Evolutionary conservation across 1,140 invertebrate genomes (phyloP), one percentile per base, ranked within the genome.

Genomic region (Planococcus citri): DNA sequence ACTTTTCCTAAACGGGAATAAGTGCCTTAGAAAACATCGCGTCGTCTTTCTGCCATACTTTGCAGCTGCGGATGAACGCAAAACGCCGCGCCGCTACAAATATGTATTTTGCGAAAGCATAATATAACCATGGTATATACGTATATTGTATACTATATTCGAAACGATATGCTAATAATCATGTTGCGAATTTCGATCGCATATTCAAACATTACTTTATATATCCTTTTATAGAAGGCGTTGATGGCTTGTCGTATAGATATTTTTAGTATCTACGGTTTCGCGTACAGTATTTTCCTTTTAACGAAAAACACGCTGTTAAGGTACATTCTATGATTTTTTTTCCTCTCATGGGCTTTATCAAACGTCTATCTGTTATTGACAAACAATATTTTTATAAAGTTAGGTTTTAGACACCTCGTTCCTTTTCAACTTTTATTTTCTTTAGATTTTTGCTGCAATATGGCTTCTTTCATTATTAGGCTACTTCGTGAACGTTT

Each of bases 181-280:
- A 17, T 51, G 41, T 51, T 51, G 17, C 41, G 41, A 51, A 51
- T 51, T 51, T 51, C 41, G 41, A 51, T 51, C 41, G 29, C 29
- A 51, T 51, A 51, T 51, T 51, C 41, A 51, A 51, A 51, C 17
- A 17, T 51, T 51, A 51, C 41, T 51, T 51, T 51, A 51, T 51
- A 51, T 51, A 51, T 17, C n/a, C 41, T 51, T 51, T 51, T 51
- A 17, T 51, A 51, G n/a, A 51, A 51, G 17, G 41, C 41, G 41
- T 51, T 51, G 41, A 51, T 51, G 41, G 41, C 41, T 51, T 51
- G 41, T 51, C 41, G n/a, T 51, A 51, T n/a, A 51, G 41, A 51
- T 51, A 51, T 20, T 51, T 51, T 51, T 51, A 14, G 41, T 9
- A 51, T 51, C 17, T 17, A 9, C 41, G 17, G 41, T 14, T 51